A percentile compares a stretch with the other conserved stretches of the same genome.
These are phyloP conservation scores for Stenopsyche tienmushanensis DNA, from an alignment of 1,140 invertebrate genomes.

Conservation along the genomic window DNA sequence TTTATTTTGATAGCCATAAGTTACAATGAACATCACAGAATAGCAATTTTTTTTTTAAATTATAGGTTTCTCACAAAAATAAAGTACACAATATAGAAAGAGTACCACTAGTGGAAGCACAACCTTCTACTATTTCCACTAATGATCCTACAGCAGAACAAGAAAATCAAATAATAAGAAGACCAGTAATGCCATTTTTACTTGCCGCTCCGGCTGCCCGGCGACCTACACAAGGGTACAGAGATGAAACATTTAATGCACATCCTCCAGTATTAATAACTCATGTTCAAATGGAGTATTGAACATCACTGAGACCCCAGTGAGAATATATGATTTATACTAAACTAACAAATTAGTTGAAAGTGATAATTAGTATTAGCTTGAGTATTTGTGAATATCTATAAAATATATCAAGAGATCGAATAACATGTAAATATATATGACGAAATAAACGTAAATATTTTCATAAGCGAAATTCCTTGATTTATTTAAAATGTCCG, in stretches of 20 bases:
- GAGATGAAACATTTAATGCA: conserved; percentile 22
- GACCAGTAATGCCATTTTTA: conserved; percentile 18
- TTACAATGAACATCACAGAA: background rate
- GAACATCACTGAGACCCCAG: too few relatives aligned
- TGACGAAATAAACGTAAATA: too few relatives aligned
- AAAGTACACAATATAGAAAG: conserved; percentile 30
- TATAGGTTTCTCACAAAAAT: conserved; percentile 36
- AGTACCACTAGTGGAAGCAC: background rate
- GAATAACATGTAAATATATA: too few relatives aligned
- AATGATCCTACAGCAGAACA: background rate
- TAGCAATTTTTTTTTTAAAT: conserved; percentile 1
- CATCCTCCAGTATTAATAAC: conserved; percentile 18
- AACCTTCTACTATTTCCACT: background rate
- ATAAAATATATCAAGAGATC: too few relatives aligned
- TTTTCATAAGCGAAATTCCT: too few relatives aligned
- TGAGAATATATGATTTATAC: too few relatives aligned
- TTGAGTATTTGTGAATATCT: too few relatives aligned
- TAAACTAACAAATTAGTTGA: too few relatives aligned
- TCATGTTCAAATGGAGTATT: conserved; percentile 31
- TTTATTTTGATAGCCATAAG: background rate
- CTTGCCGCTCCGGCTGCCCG: conserved; percentile 33
- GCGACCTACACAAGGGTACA: conserved; percentile 23
- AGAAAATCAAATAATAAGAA: conserved; percentile 5
- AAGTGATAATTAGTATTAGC: too few relatives aligned
- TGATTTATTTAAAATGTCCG: too few relatives aligned